Evolutionary conservation across 2,113 vertebrate genomes (phyloP), one percentile per base, ranked within the genome.

Genomic region (Aldabrachelys gigantea): DNA sequence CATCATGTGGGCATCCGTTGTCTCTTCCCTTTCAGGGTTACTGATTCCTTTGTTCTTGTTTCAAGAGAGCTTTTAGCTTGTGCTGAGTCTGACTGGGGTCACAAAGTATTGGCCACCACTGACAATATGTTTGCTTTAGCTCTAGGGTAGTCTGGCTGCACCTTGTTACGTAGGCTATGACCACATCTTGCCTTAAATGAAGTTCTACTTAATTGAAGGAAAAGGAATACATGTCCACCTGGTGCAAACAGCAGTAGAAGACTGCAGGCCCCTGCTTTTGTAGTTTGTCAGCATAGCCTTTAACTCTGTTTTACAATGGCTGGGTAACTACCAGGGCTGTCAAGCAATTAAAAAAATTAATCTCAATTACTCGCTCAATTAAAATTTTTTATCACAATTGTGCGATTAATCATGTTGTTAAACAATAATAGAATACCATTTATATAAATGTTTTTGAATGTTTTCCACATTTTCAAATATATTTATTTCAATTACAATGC

Each of bases 41-140:
- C 24, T 29, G 75, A 6, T 90, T 91, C 85, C 75, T 96, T 87
- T 72, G 50, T 54, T 93, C 91, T 89, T 80, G 85, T 93, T 92
- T 95, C 0, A 25, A 54, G 52, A 75, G 21, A 89, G 27, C 65
- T 91, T 91, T 35, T 85, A 91, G 50, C 57, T 65, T 80, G 25
- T 88, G 75, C 83, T 94, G 35, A 38, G 17, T 69, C 65, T 69
- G 53, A 79, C 87, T 88, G 54, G 47, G 88, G 59, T 83, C 24
- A 1, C 50, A 79, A 56, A 95, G 57, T 25, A 19, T 76, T 0
- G 21, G 75, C 91, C 82, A 49, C 91, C 80, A 49, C 65, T 89
- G 81, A 17, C 72, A 76, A 8, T 27, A 12, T 76, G 78, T 91
- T 96, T 95, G 87, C 85, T 17, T 5, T 16, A 78, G 87, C 57